Percentiles rank a stretch among this genome's conserved stretches.
These are phyloP conservation scores for Oryctes rhinoceros DNA, from an alignment of 1,140 invertebrate species.

Conservation along the genomic window DNA sequence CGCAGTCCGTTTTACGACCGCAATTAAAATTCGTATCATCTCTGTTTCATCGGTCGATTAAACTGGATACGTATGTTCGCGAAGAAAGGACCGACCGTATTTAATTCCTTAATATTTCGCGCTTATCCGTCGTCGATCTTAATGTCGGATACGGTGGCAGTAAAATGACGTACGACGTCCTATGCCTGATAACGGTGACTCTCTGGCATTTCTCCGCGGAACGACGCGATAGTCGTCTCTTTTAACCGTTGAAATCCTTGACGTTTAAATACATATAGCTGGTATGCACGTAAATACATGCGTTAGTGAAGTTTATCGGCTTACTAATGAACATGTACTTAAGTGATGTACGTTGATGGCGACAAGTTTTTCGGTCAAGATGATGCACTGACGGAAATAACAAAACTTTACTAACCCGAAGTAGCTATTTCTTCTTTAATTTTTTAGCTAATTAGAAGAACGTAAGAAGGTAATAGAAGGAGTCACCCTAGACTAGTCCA, in stretches of 20 bases:
- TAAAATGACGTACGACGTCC: slow-evolving; percentile 26
- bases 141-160: slow-evolving; percentile 23
- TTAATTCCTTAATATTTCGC: slow-evolving; percentile 20
- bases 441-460: no score
- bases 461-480: no score
- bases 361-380: no score
- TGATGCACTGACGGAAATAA: no score
- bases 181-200: slow-evolving; percentile 6
- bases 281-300: background rate
- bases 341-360: background rate
- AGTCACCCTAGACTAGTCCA: no score
- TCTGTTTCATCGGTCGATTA: slow-evolving; percentile 10
- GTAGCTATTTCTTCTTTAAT: no score
- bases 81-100: background rate
- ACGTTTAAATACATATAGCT: background rate
- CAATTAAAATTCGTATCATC: slow-evolving; percentile 32
- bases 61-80: background rate
- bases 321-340: background rate
- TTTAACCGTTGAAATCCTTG: slow-evolving; percentile 13
- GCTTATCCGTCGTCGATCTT: slow-evolving; percentile 30
- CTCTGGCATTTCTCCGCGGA: background rate
- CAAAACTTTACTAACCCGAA: no score
- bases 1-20: background rate
- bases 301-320: background rate
- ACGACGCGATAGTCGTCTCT: slow-evolving; percentile 3